A percentile compares a stretch with the other conserved stretches of the same genome.
phyloP scores from a whole-genome alignment of 2,797 vertebrate species.

The Simalia tracyae region DNA sequence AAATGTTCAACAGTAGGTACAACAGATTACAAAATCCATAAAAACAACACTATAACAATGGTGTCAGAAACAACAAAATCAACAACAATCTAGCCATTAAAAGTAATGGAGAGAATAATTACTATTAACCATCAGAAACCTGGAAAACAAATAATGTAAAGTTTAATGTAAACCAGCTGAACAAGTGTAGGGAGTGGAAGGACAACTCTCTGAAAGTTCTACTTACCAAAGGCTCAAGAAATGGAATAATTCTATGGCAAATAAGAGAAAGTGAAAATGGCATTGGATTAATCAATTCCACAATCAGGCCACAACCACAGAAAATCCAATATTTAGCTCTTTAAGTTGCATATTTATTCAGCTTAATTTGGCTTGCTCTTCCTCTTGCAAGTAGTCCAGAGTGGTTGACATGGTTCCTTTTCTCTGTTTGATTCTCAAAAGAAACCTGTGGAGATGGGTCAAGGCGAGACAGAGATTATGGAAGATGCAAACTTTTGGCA shows the following conservation, averaged over 20 bases:
- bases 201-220: not conserved
- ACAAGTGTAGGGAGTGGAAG: not conserved
- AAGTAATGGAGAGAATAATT: not conserved
- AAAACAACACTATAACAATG: not conserved
- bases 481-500: not conserved
- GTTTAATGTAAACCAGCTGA: not conserved
- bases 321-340: not conserved
- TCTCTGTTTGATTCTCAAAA: not conserved
- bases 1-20: not conserved
- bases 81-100: constrained; percentile 4
- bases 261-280: not conserved
- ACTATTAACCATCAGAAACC: not conserved
- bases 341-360: not conserved
- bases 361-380: not conserved
- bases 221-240: not conserved
- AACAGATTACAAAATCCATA: not conserved
- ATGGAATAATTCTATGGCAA: not conserved
- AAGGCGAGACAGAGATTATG: not conserved
- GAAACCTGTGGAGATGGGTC: not conserved
- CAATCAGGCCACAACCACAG: not conserved
- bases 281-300: not conserved
- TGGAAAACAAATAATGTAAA: not conserved
- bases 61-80: not conserved
- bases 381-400: not conserved
- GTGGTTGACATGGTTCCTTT: not conserved